These are phyloP conservation scores for Hermaeophaga mercurialis DNA, from an alignment of 2,888 invertebrate genomes.

Conservation along the genomic window DNA sequence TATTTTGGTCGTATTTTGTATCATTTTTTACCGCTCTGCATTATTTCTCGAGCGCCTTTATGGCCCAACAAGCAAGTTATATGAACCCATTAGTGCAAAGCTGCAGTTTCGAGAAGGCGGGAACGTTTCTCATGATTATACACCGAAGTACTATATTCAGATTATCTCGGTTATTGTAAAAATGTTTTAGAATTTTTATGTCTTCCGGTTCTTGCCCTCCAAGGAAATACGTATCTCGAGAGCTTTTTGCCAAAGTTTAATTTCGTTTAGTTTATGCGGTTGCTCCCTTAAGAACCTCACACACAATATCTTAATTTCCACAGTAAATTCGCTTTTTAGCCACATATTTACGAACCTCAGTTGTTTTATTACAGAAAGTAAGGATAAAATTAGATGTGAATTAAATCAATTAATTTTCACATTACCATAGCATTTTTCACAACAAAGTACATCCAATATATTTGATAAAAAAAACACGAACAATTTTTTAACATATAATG, in stretches of 20 bases:
- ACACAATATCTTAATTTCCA: too few relatives aligned
- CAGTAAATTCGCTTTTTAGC: too few relatives aligned
- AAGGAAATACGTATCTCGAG: slow-evolving; percentile 4
- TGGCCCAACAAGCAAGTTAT: slow-evolving; percentile 15
- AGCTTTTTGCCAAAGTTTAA: slow-evolving; percentile 11
- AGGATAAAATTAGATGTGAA: too few relatives aligned
- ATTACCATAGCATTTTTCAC: too few relatives aligned
- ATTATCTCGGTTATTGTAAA: slow-evolving; percentile 24
- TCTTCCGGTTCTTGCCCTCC: slow-evolving; percentile 2
- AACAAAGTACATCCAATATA: not conserved
- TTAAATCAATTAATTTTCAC: too few relatives aligned
- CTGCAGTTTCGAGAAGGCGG: slow-evolving; percentile 17
- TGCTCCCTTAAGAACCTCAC: too few relatives aligned
- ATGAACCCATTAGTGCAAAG: slow-evolving; percentile 26
- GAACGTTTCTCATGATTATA: slow-evolving; percentile 21
- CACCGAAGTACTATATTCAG: slow-evolving; percentile 24
- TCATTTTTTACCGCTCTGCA: not conserved
- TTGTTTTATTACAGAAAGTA: too few relatives aligned
- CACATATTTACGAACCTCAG: too few relatives aligned
- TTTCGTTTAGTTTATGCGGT: slow-evolving; percentile 9
- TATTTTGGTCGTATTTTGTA: slow-evolving; percentile 1
- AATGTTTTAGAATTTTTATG: slow-evolving; percentile 19
- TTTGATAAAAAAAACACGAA: not conserved
- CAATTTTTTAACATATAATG: too few relatives aligned
- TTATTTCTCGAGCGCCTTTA: slow-evolving; percentile 7